Base-by-base conservation (phyloP, 37 sponge, comb jelly and placozoan species). In the Mnemiopsis leidyi region DNA sequence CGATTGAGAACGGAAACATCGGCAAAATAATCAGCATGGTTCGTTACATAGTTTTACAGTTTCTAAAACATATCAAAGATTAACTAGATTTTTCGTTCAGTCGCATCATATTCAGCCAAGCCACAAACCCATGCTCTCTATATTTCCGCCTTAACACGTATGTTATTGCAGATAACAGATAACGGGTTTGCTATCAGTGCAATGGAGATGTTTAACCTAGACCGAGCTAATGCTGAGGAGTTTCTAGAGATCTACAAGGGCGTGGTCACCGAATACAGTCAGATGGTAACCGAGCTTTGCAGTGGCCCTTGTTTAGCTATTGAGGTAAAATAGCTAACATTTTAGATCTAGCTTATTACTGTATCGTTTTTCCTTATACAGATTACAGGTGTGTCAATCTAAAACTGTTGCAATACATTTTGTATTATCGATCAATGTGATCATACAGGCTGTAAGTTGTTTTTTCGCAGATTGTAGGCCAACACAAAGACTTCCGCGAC, bases 241-340 rank as follows among this genome's bases (percentile, higher is more conserved):
- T 96, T 98, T 69, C 94, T 94, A 23, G 97, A 98, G 75, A 96
- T 98, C 7, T 98, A 98, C 94, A 96, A 95, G 68, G 99, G 99
- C 25, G 99, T 98, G 32, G 97, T 98, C 20, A 93, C 95, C 0
- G 99, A 98, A 92, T 98, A 96, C 94, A 94, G 37, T 31, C 92
- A 94, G 68, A 97, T 98, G 99, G 97, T 97, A 36, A 93, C 94
- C 16, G 94, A 97, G 92, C 94, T 98, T 32, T 95, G 95, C 69
- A 96, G 96, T 30, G 99, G 99, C 23, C 99, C 99, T n/a, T 98
- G 97, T 71, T 82, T 98, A 20, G 99, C 99, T 25, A 94, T 98
- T 83, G 99, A 97, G 94, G 94, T 98, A 28, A 77, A 25, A 48
- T n/a, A n/a, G n/a, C n/a, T n/a, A n/a, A n/a, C n/a, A n/a, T n/a